These are phyloP conservation scores for Oxyura jamaicensis DNA, from an alignment of 2,113 vertebrate genomes.

Conservation along the genomic window DNA sequence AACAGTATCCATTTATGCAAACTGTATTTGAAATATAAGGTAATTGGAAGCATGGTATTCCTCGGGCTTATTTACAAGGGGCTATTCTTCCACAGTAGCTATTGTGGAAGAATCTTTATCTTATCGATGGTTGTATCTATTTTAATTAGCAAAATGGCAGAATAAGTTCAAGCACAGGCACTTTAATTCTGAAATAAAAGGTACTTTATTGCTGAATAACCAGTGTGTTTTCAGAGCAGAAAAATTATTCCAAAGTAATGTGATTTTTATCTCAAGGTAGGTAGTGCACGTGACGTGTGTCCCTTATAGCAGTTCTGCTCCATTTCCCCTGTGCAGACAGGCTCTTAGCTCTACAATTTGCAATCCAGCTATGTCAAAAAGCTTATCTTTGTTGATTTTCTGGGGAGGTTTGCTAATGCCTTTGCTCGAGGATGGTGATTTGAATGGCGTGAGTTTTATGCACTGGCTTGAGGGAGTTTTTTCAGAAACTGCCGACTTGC, in stretches of 20 bases:
- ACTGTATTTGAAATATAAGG: background rate
- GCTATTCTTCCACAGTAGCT: background rate
- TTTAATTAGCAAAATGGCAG: conserved; percentile 6
- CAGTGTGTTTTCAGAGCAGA: background rate
- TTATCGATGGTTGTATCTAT: background rate
- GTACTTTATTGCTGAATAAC: background rate
- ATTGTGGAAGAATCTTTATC: background rate
- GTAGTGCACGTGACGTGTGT: background rate
- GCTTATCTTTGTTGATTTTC: background rate
- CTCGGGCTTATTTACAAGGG: background rate
- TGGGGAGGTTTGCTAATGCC: background rate
- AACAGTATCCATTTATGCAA: background rate
- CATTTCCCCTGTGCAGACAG: background rate
- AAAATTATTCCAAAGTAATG: background rate
- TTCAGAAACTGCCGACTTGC: conserved; percentile 5
- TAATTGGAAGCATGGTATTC: background rate
- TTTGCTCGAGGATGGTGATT: background rate
- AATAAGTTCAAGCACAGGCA: background rate
- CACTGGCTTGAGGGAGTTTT: conserved; percentile 20
- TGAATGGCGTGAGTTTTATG: background rate
- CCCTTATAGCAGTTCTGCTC: background rate
- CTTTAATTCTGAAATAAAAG: background rate
- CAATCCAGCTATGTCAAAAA: background rate
- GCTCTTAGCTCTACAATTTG: background rate
- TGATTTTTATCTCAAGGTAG: background rate